Percentiles rank a stretch among this genome's conserved stretches.
Conservation (phyloP, 2,888 invertebrate genomes). For the Cyrtodaria siliqua region DNA sequence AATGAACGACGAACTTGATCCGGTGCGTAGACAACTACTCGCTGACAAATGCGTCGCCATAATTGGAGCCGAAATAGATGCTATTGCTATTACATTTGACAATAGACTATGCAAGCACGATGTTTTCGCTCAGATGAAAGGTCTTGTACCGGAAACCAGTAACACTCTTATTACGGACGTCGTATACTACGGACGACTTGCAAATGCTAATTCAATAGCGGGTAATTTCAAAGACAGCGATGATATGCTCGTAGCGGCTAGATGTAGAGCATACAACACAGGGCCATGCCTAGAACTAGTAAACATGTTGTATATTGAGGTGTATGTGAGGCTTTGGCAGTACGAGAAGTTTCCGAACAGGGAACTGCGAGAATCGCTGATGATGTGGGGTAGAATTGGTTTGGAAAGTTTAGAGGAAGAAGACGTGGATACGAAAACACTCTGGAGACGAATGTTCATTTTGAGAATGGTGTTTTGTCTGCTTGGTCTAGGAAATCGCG, state of each 20-base stretch:
- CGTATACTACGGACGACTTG: slow-evolving; percentile 47
- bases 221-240: slow-evolving; percentile 39
- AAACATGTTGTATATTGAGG: slow-evolving; percentile 63
- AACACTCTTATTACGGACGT: slow-evolving; percentile 53
- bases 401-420: slow-evolving; percentile 54
- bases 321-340: slow-evolving; percentile 60
- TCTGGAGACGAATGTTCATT: slow-evolving; percentile 65
- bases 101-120: slow-evolving; percentile 37
- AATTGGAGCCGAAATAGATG: slow-evolving; percentile 26
- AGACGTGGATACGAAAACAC: slow-evolving; percentile 37
- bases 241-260: slow-evolving; percentile 46
- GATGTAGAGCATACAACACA: slow-evolving; percentile 43
- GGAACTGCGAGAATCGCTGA: slow-evolving; percentile 28
- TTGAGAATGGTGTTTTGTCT: slow-evolving; percentile 65
- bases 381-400: slow-evolving; percentile 58
- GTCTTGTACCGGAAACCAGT: slow-evolving; percentile 30
- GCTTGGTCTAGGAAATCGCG: slow-evolving; percentile 63
- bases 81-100: slow-evolving; percentile 55
- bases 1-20: slow-evolving; percentile 33
- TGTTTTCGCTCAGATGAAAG: slow-evolving; percentile 48
- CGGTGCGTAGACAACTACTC: slow-evolving; percentile 19
- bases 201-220: slow-evolving; percentile 52
- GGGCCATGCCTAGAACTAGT: slow-evolving; percentile 62
- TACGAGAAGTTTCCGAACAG: slow-evolving; percentile 45
- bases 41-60: slow-evolving; percentile 48